phyloP scores from a whole-genome alignment of 1,140 invertebrate genomes.

The Brachionus plicatilis region DNA sequence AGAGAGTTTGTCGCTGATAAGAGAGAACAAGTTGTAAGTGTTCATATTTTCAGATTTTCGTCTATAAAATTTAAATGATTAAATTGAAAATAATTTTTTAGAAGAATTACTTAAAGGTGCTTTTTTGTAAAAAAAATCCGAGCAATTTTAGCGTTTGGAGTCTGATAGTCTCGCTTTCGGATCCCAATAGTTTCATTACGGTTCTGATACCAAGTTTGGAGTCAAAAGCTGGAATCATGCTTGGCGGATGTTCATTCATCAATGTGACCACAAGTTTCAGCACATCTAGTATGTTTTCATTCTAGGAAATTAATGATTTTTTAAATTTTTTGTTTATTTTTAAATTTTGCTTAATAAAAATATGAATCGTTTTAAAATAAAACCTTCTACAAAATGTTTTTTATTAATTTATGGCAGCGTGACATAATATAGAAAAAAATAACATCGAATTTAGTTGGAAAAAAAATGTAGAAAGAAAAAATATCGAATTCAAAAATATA shows the following conservation, averaged over 20 bases:
- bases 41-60: constrained; percentile 77
- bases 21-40: constrained; percentile 91
- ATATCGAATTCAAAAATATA: too few relatives aligned
- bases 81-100: constrained; percentile 50
- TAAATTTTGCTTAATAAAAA: too few relatives aligned
- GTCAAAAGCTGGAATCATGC: constrained; percentile 97
- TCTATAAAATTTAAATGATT: not conserved
- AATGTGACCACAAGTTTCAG: constrained; percentile 90
- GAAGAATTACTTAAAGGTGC: constrained; percentile 76
- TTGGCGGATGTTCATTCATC: constrained; percentile 94
- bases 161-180: constrained; percentile 87
- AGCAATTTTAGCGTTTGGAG: constrained; percentile 90
- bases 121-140: constrained; percentile 85
- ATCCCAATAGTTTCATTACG: constrained; percentile 90
- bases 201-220: constrained; percentile 83
- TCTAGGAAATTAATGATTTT: constrained; percentile 59
- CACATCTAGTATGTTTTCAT: constrained; percentile 97
- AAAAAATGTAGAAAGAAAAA: too few relatives aligned
- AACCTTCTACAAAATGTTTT: too few relatives aligned
- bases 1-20: constrained; percentile 83
- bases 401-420: too few relatives aligned
- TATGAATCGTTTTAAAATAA: too few relatives aligned
- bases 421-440: too few relatives aligned
- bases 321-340: not conserved
- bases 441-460: too few relatives aligned